These are phyloP conservation scores for Paracentrotus lividus DNA, from an alignment of 53 echinoderm and acorn worm genomes.

Conservation along the genomic window DNA sequence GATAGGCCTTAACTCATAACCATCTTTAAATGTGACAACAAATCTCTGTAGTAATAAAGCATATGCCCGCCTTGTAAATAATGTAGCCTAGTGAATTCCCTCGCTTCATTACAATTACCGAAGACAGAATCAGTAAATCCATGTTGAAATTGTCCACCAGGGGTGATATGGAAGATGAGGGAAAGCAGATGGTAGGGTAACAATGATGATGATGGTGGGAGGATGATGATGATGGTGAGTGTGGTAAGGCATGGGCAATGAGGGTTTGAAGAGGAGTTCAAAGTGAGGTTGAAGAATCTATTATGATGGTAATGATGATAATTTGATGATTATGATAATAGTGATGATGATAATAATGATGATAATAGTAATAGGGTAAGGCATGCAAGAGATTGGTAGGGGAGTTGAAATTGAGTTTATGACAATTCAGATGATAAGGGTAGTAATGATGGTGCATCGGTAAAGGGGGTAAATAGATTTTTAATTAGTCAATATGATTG, in stretches of 20 bases:
- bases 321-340: background rate
- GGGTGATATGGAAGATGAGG: background rate
- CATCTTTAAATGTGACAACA: background rate
- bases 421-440: background rate
- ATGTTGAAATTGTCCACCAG: background rate
- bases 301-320: background rate
- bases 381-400: too few relatives aligned
- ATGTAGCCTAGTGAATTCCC: background rate
- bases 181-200: background rate
- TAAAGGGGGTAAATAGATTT: background rate
- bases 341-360: background rate
- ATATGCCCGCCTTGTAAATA: constrained; percentile 11
- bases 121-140: background rate
- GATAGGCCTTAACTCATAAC: background rate
- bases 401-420: background rate
- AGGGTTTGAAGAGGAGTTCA: background rate
- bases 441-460: background rate
- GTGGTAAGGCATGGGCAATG: background rate
- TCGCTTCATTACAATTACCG: background rate
- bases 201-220: background rate
- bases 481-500: too few relatives aligned
- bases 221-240: background rate
- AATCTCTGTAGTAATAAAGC: background rate
- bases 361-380: background rate
- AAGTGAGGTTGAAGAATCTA: background rate